phyloP scores from a whole-genome alignment of 2,113 vertebrate species.

The Dipodomys merriami region DNA sequence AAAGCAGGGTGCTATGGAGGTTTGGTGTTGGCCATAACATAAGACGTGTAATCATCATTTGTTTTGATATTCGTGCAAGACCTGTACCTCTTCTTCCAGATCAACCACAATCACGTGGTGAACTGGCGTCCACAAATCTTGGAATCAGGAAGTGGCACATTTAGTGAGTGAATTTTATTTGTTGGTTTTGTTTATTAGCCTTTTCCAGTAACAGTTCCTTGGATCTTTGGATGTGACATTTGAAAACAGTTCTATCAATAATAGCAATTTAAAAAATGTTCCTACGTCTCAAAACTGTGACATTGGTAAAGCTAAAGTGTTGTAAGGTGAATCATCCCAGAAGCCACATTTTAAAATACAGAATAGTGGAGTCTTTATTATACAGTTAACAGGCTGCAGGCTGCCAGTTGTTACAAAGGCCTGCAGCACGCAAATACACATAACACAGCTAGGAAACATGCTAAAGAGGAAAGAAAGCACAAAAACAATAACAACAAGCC shows the following conservation, averaged over 20 bases:
- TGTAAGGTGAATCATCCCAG: no score
- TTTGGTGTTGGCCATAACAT: constrained; percentile 48
- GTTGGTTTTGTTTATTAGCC: background rate
- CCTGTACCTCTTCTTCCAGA: background rate
- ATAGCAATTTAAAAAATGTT: constrained; percentile 4
- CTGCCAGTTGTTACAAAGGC: no score
- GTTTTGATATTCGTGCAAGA: constrained; percentile 21
- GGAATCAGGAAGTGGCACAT: background rate
- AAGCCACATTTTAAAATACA: no score
- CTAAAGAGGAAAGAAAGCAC: no score
- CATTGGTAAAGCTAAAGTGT: constrained; percentile 49
- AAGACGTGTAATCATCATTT: constrained; percentile 41
- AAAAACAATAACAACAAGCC: no score
- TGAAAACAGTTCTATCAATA: constrained; percentile 59
- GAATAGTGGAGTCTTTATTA: no score
- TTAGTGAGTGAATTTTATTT: constrained; percentile 36
- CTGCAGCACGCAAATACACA: no score
- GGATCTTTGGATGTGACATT: constrained; percentile 55
- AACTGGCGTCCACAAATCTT: background rate
- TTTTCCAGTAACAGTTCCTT: background rate
- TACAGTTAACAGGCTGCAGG: no score
- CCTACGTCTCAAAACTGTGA: constrained; percentile 33
- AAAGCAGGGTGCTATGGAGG: background rate
- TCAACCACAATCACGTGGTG: background rate
- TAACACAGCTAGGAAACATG: no score